Percentiles rank a stretch among this genome's conserved stretches.
These are phyloP conservation scores for Semotilus atromaculatus DNA, from an alignment of 2,797 vertebrate species.

Conservation along the genomic window DNA sequence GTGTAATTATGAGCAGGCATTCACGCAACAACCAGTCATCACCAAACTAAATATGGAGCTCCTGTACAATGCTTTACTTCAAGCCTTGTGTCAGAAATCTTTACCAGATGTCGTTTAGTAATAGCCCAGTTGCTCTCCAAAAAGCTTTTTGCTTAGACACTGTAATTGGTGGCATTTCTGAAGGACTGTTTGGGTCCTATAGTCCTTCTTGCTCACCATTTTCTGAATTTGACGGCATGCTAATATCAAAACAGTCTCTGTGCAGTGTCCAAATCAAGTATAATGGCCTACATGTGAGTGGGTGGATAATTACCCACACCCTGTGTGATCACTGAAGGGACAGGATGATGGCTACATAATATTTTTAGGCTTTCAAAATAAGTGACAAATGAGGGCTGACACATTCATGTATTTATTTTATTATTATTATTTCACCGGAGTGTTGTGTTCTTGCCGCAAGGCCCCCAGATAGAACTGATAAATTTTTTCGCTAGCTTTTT, in stretches of 20 bases:
- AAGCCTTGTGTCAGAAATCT: constrained; percentile 58
- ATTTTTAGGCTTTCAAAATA: constrained; percentile 49
- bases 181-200: constrained; percentile 31
- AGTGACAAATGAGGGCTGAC: constrained; percentile 28
- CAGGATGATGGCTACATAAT: constrained; percentile 54
- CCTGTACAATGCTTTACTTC: constrained; percentile 56
- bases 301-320: constrained; percentile 63
- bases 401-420: background rate
- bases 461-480: background rate
- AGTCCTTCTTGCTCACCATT: background rate
- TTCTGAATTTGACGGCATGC: constrained; percentile 28
- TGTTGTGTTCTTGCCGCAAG: background rate
- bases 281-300: constrained; percentile 61
- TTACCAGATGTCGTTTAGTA: constrained; percentile 62
- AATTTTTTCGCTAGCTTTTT: background rate
- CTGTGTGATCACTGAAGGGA: constrained; percentile 59
- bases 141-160: constrained; percentile 55
- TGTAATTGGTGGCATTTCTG: constrained; percentile 60
- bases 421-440: background rate
- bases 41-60: constrained; percentile 64
- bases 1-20: constrained; percentile 57
- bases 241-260: constrained; percentile 52
- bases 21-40: constrained; percentile 59
- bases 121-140: constrained; percentile 53
- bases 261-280: constrained; percentile 40